Conservation (phyloP, 2,113 vertebrate species). For the Ciconia stormi region DNA sequence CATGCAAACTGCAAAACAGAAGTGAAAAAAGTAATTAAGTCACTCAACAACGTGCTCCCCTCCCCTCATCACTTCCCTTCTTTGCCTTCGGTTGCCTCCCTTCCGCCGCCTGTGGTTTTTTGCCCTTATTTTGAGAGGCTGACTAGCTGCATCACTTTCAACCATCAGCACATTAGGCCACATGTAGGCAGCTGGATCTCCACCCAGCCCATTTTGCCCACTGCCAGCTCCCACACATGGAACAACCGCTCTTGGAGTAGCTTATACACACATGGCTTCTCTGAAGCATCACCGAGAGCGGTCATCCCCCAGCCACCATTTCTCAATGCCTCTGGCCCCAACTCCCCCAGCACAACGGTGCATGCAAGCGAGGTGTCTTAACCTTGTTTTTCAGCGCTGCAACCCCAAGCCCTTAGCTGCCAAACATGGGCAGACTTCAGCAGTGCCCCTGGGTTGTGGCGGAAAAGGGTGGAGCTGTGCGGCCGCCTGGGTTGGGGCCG, state of each 20-base stretch:
- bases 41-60: neutral
- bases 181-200: neutral
- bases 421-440: fast-evolving
- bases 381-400: neutral
- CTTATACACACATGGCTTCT: neutral
- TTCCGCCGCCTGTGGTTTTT: fast-evolving
- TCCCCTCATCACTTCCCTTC: neutral
- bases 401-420: neutral
- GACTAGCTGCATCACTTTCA: neutral
- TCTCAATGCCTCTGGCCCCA: neutral
- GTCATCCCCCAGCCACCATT: neutral
- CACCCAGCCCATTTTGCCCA: neutral
- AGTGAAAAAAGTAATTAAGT: neutral
- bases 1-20: neutral
- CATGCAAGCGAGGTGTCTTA: neutral
- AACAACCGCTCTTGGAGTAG: fast-evolving
- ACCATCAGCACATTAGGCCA: fast-evolving
- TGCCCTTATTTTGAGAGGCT: neutral
- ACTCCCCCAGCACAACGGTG: fast-evolving
- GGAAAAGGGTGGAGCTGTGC: neutral
- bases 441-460: neutral
- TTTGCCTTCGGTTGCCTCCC: neutral
- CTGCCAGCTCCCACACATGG: fast-evolving
- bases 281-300: fast-evolving
- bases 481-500: fast-evolving